phyloP scores from a whole-genome alignment of 2,888 invertebrate genomes.

The Galerucella pusilla region DNA sequence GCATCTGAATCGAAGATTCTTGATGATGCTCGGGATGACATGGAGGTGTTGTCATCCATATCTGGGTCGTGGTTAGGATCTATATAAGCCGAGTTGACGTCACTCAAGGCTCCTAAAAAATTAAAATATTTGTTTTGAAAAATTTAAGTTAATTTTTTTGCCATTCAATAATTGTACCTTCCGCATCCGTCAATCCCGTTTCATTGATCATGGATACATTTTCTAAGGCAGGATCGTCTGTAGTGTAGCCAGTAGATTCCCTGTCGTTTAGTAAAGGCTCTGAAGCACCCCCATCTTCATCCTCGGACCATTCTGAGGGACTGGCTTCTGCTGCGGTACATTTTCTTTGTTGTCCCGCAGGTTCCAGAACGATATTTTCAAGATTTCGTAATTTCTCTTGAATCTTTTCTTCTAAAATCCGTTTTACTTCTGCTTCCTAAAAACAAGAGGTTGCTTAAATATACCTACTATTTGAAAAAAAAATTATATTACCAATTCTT shows the following conservation, averaged over 20 bases:
- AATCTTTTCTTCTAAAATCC: slow-evolving; percentile 65
- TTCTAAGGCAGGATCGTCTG: slow-evolving; percentile 87
- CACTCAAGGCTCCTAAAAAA: slow-evolving; percentile 78
- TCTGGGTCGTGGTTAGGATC: slow-evolving; percentile 68
- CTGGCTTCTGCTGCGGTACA: slow-evolving; percentile 70
- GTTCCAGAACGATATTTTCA: slow-evolving; percentile 50
- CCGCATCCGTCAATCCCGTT: slow-evolving; percentile 87
- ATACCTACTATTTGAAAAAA: slow-evolving; percentile 2
- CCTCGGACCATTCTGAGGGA: slow-evolving; percentile 86
- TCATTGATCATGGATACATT: slow-evolving; percentile 88
- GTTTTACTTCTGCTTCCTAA: slow-evolving; percentile 67
- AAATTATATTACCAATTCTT: slow-evolving; percentile 59
- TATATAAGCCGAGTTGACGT: slow-evolving; percentile 86
- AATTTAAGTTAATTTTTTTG: not conserved
- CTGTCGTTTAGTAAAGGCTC: slow-evolving; percentile 68
- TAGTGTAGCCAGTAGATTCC: slow-evolving; percentile 85
- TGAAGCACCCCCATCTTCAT: slow-evolving; percentile 74
- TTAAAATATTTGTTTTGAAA: not conserved
- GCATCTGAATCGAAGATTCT: slow-evolving; percentile 83
- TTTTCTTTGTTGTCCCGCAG: slow-evolving; percentile 43
- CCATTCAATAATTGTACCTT: slow-evolving; percentile 67
- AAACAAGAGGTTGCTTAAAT: not conserved
- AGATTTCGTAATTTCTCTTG: slow-evolving; percentile 62
- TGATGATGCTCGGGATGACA: slow-evolving; percentile 86
- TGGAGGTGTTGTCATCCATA: slow-evolving; percentile 77